phyloP scores from a whole-genome alignment of 2,113 vertebrate genomes.

The Cephalopholis sonnerati region DNA sequence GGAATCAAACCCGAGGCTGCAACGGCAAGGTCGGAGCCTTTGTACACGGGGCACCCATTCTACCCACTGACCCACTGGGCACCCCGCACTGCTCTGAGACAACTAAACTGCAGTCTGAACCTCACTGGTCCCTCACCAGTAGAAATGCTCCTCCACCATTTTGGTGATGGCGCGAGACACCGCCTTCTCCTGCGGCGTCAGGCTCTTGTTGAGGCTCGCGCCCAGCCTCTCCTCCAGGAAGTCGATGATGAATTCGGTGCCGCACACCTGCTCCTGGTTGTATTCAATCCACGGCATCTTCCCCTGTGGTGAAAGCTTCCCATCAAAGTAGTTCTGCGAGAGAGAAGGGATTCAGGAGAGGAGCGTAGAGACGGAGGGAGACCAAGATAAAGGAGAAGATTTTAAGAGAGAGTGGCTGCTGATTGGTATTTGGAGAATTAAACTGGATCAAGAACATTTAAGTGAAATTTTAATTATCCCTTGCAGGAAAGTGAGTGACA shows the following conservation, averaged over 20 bases:
- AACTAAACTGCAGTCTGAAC: not conserved
- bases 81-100: not conserved
- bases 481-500: not conserved
- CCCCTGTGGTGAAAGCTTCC: constrained; percentile 97
- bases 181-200: constrained; percentile 92
- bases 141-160: constrained; percentile 99
- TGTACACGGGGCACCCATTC: too few species aligned
- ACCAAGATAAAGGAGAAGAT: too few species aligned
- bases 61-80: too few species aligned
- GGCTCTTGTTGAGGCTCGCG: constrained; percentile 92
- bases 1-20: too few species aligned
- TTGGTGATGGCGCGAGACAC: constrained; percentile 93
- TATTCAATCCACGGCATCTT: constrained; percentile 99
- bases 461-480: not conserved
- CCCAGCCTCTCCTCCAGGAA: constrained; percentile 97
- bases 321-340: constrained; percentile 96
- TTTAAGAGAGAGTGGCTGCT: not conserved
- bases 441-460: not conserved
- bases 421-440: not conserved
- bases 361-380: not conserved
- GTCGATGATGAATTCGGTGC: constrained; percentile 97
- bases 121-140: constrained; percentile 89
- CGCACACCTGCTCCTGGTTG: constrained; percentile 93
- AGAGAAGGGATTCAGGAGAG: not conserved
- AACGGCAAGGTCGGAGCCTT: too few species aligned